Base-by-base conservation (phyloP, 2,888 invertebrate species). In the Galerucella pusilla region DNA sequence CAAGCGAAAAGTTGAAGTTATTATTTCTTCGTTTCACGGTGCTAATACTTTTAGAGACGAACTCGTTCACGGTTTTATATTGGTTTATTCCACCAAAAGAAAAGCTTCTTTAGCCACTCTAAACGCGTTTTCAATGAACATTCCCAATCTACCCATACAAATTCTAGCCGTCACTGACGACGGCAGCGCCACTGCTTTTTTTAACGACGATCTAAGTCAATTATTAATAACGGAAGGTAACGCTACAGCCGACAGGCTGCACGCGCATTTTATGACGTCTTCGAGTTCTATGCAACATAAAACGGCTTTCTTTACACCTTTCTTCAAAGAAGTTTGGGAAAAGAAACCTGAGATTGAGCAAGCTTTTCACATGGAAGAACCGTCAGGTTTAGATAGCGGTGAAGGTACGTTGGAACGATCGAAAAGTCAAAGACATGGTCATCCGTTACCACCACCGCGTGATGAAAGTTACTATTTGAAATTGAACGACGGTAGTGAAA, bases 261-360 rank as follows among this genome's bases (percentile, higher is more conserved):
- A 94, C 76, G 97, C 96, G 0, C 96, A 96, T 88, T 98, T 97
- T 88, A 95, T 97, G 90, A 97, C 97, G 0, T 96, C 96, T 75
- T 94, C 95, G 1, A 92, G 94, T 14, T 94, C 94, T 79, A 94
- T 94, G 82, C 94, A 94, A 87, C 94, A 94, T 81, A 96, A 97
- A 90, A 94, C 96, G 84, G 96, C 97, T 46, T 96, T 97, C 88
- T 98, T 96, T 88, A 96, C 96, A 65, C 97, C 97, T 65, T 98
- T 98, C 90, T 96, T 98, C 89, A 96, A 97, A 87, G 97, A 97
- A 87, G 97, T 96, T 28, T 97, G 97, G 97, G 97, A 97, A 87
- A 95, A 96, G 83, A 97, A 97, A 83, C 96, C 96, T 45, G 97
- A 97, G 89, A 97, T 97, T 71, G 97, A 98, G 86, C 95, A 96